These are phyloP conservation scores for Garra rufa DNA, from an alignment of 2,113 vertebrate genomes.

Conservation along the genomic window DNA sequence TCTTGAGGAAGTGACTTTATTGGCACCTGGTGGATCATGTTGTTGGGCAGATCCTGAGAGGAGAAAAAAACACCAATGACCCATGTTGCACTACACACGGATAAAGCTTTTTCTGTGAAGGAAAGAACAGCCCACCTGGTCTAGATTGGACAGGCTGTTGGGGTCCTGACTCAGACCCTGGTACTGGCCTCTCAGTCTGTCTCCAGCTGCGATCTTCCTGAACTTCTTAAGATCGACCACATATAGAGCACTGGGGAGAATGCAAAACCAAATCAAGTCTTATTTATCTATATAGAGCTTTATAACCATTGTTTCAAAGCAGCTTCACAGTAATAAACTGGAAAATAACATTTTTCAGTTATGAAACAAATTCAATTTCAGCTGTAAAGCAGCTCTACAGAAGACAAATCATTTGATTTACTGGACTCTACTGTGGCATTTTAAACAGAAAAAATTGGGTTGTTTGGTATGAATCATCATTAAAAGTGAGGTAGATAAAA, in stretches of 20 bases:
- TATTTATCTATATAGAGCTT: not conserved
- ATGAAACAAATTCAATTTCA: not conserved
- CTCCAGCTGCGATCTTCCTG: conserved; percentile 96
- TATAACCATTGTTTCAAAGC: not conserved
- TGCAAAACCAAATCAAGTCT: not conserved
- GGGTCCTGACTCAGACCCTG: conserved; percentile 98
- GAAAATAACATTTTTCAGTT: not conserved
- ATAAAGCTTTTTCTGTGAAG: not conserved
- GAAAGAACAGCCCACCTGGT: conserved; percentile 81
- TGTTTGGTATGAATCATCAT: not conserved
- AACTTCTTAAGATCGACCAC: conserved; percentile 98
- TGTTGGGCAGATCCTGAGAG: conserved; percentile 95
- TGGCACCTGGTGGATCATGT: conserved; percentile 99
- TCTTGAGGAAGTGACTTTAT: conserved; percentile 98
- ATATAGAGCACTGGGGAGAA: conserved; percentile 85
- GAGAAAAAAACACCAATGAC: not conserved
- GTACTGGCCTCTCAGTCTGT: conserved; percentile 94
- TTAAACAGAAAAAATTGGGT: not conserved
- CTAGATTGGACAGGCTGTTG: conserved; percentile 97
- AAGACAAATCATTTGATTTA: not conserved
- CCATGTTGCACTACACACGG: not conserved
- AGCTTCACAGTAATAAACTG: not conserved
- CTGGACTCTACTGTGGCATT: not conserved
- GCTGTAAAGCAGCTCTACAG: not conserved
- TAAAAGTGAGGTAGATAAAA: not conserved